These are phyloP conservation scores for Cricetomys ansorgei DNA, from an alignment of 2,113 vertebrate genomes.

Conservation along the genomic window DNA sequence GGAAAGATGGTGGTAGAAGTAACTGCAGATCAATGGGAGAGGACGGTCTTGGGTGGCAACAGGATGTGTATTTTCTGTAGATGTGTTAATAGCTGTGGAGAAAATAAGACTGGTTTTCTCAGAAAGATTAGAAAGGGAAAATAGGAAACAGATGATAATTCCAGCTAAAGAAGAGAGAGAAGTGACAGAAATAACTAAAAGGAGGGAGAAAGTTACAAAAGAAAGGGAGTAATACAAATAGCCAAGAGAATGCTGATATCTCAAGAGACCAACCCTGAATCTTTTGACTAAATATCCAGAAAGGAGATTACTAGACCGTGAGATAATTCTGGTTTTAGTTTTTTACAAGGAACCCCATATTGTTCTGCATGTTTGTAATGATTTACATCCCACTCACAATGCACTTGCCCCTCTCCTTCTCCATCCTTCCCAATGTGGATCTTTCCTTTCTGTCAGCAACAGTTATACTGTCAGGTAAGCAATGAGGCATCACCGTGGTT, in stretches of 20 bases:
- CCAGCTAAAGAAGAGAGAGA: neutral
- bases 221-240: no score
- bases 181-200: neutral
- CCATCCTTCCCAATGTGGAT: neutral
- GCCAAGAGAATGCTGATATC: no score
- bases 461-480: no score
- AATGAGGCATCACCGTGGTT: neutral
- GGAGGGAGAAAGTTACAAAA: neutral
- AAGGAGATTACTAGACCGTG: neutral
- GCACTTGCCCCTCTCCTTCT: neutral
- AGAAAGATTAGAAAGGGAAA: neutral
- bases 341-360: no score
- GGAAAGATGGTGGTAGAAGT: neutral
- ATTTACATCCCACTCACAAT: neutral
- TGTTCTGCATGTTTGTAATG: neutral
- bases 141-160: neutral
- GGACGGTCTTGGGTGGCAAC: accelerated
- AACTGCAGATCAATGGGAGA: accelerated
- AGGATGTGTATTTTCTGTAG: accelerated
- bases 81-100: neutral
- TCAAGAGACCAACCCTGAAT: neutral
- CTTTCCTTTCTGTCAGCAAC: neutral
- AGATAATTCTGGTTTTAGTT: neutral
- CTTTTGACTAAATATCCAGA: neutral
- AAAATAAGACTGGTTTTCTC: neutral